Percentiles rank a stretch among this genome's conserved stretches.
Evolutionary conservation across 2,797 vertebrate genomes (phyloP).

Genomic region (Avahi laniger): DNA sequence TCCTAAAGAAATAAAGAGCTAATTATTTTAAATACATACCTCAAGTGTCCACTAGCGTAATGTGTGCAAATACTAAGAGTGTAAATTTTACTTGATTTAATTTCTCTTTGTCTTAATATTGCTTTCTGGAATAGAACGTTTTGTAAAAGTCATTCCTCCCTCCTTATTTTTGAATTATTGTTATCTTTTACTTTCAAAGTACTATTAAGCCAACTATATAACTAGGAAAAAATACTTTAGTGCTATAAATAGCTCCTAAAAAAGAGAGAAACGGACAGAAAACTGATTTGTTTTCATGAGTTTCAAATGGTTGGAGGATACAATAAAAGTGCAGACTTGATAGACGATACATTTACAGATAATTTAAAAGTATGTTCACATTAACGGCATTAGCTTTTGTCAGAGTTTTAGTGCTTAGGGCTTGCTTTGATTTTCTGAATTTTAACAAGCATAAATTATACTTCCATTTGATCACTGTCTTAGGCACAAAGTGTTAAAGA

Average conservation of each 20-base stretch:
- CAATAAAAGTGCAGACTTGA: conserved; percentile 40
- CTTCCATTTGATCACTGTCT: conserved; percentile 59
- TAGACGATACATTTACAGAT: conserved; percentile 31
- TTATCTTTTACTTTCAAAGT: neutral
- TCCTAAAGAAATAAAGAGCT: neutral
- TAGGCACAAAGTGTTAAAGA: neutral
- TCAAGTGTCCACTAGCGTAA: neutral
- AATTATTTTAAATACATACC: neutral
- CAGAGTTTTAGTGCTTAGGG: conserved; percentile 30
- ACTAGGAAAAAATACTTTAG: neutral
- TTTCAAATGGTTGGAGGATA: neutral
- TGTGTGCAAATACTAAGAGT: neutral
- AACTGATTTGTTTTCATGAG: neutral
- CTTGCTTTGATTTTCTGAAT: conserved; percentile 63
- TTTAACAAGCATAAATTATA: conserved; percentile 67
- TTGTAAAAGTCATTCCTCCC: neutral
- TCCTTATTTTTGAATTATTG: neutral
- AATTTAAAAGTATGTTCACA: conserved; percentile 40
- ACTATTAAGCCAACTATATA: neutral
- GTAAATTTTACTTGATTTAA: neutral
- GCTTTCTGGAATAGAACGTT: neutral
- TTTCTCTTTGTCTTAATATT: neutral
- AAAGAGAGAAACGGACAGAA: neutral
- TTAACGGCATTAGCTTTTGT: conserved; percentile 53
- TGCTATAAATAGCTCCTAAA: neutral